Evolutionary conservation across 92 coral and sea anemone genomes (phyloP), one percentile per base, ranked within the genome.

Genomic region (Phymanthus crucifer): DNA sequence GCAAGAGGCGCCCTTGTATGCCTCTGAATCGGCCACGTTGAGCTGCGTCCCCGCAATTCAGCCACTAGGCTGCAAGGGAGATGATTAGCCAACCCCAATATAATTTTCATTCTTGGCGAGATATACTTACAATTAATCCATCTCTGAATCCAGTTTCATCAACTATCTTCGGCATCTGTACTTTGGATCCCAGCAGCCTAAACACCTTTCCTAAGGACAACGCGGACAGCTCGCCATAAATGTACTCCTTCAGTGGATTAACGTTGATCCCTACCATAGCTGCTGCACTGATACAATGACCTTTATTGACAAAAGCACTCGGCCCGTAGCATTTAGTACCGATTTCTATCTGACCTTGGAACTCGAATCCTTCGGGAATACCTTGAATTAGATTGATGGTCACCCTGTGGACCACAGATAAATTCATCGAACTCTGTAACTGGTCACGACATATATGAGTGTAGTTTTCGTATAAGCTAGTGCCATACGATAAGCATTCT

Each of bases 101-200:
- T n/a, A n/a, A n/a, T n/a, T n/a, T n/a, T n/a, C n/a, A n/a, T n/a
- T n/a, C n/a, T n/a, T n/a, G n/a, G n/a, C n/a, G n/a, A n/a, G n/a
- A n/a, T n/a, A n/a, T 9, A 66, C 96, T 91, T 86, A 91, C 96
- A 7, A 80, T 76, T 34, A 88, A 75, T 36, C 96, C 96, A 50
- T 89, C 87, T 32, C 85, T 80, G 73, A 91, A 91, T 40, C 96
- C 96, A 50, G 90, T 91, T 70, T 89, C 81, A 32, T 81, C 92
- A 7, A 91, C 81, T 52, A 89, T 76, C 71, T 91, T 84, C 7
- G 96, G 96, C n/a, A 91, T 72, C 71, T 91, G 87, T 32, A 91
- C 80, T 48, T 91, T 91, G 16, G 93, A 88, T 12, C 96, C 96
- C 40, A 91, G 84, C 92, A 91, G 86, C 50, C 96, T 79, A 31